Percentiles rank a stretch among this genome's conserved stretches.
Evolutionary conservation across 1,140 invertebrate genomes (phyloP).

Genomic region (Zaprionus camerounensis): DNA sequence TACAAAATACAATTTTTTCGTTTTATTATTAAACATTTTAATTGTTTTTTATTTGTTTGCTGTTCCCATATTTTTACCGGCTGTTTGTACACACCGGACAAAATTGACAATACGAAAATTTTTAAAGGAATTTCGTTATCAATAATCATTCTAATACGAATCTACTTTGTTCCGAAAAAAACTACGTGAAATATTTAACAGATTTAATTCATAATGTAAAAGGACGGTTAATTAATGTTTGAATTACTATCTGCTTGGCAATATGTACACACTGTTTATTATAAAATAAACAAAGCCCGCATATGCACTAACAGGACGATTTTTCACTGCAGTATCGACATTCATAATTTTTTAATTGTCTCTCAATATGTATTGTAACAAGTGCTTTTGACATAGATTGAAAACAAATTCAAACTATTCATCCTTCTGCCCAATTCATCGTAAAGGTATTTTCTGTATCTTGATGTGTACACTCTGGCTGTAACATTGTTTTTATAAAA

Average conservation of each 20-base stretch:
- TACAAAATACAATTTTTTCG: too few species aligned
- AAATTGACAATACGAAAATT: neutral
- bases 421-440: neutral
- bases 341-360: neutral
- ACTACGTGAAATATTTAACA: neutral
- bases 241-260: neutral
- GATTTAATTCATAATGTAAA: constrained; percentile 7
- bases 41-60: neutral
- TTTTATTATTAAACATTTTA: neutral
- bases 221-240: neutral
- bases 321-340: neutral
- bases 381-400: neutral
- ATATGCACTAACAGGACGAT: constrained; percentile 8
- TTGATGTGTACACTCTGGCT: constrained; percentile 39
- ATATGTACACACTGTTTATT: constrained; percentile 18
- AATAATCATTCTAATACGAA: neutral
- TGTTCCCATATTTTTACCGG: neutral
- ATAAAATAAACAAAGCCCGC: constrained; percentile 9
- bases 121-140: neutral
- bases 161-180: neutral
- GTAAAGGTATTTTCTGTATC: neutral
- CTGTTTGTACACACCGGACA: neutral
- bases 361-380: neutral
- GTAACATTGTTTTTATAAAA: constrained; percentile 48
- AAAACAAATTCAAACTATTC: neutral